phyloP scores from a whole-genome alignment of 2,888 invertebrate genomes.

The Lepidocyrtinus sp. region DNA sequence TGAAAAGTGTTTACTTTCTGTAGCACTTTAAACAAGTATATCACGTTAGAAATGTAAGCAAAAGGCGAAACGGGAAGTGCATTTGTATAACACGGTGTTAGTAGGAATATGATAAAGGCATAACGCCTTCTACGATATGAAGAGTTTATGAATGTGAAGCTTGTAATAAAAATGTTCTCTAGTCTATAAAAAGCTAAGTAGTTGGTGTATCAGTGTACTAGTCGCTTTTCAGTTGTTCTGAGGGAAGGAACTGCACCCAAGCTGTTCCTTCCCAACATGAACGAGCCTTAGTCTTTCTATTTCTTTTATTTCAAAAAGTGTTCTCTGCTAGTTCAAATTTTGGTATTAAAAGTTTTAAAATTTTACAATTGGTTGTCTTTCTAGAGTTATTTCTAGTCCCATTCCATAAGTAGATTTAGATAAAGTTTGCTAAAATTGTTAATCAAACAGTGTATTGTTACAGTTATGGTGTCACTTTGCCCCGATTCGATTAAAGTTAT shows the following conservation, averaged over 20 bases:
- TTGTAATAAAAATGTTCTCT: background rate
- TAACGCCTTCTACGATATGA: too few relatives aligned
- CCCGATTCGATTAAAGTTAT: background rate
- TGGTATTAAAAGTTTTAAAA: too few relatives aligned
- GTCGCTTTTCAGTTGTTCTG: slow-evolving; percentile 56
- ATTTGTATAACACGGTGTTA: background rate
- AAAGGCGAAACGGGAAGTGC: background rate
- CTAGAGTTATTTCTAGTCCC: slow-evolving; percentile 47
- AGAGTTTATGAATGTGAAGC: background rate
- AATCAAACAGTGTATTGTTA: background rate
- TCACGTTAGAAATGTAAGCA: background rate
- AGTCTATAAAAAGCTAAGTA: slow-evolving; percentile 43
- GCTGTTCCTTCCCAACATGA: slow-evolving; percentile 45
- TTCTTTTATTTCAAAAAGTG: slow-evolving; percentile 14
- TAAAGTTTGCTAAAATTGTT: background rate
- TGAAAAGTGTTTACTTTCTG: background rate
- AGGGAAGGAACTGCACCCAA: slow-evolving; percentile 48
- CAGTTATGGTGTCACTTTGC: slow-evolving; percentile 37
- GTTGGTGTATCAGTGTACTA: slow-evolving; percentile 24
- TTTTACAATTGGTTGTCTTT: slow-evolving; percentile 1
- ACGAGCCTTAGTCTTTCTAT: background rate
- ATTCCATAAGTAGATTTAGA: background rate
- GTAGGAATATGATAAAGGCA: background rate
- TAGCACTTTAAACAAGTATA: background rate
- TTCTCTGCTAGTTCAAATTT: background rate